Conservation (phyloP, 2,797 vertebrate species). For the Aldrovandia affinis region DNA sequence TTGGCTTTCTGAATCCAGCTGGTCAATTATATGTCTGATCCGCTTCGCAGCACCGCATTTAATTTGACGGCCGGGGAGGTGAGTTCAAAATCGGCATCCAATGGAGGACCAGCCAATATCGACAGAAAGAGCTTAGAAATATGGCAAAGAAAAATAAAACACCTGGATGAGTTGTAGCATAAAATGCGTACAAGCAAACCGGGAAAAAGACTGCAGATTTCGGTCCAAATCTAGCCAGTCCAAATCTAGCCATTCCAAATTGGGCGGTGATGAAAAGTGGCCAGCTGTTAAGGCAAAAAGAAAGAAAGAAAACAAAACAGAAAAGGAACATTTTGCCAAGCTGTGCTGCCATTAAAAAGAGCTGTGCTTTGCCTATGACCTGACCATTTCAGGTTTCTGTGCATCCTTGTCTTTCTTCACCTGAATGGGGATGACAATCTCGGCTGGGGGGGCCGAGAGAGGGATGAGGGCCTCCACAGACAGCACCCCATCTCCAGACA, state of each 20-base stretch:
- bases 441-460: conserved; percentile 45
- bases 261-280: neutral
- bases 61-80: neutral
- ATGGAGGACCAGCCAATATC: neutral
- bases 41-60: neutral
- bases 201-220: neutral
- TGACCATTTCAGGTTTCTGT: neutral
- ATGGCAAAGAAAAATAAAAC: neutral
- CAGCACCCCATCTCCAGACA: conserved; percentile 72
- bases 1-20: conserved; percentile 3
- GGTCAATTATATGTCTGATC: conserved; percentile 15
- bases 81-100: neutral
- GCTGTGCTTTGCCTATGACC: neutral
- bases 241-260: neutral
- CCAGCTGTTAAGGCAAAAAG: neutral
- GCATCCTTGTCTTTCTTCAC: conserved; percentile 45
- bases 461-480: conserved; percentile 69
- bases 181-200: neutral
- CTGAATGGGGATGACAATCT: conserved; percentile 69
- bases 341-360: neutral
- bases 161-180: neutral
- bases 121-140: neutral
- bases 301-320: neutral
- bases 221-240: neutral
- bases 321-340: neutral